Evolutionary conservation across 1,140 invertebrate species (phyloP).

Genomic region (Penaeus japonicus): DNA sequence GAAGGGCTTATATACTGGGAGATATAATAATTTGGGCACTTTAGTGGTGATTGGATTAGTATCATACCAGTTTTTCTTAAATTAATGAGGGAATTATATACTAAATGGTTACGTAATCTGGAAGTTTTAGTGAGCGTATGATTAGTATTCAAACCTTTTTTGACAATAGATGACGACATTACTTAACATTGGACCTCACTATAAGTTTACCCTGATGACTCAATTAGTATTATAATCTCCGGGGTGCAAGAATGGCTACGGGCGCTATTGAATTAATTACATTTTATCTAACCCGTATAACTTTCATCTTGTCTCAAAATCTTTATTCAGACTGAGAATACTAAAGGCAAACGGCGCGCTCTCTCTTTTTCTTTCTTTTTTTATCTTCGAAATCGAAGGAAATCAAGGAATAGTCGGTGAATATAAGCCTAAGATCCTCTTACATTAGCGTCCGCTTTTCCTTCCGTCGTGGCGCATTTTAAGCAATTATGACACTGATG

Average conservation of each 20-base stretch:
- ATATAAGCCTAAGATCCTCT: too few relatives aligned
- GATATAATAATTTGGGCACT: slow-evolving; percentile 33
- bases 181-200: slow-evolving; percentile 37
- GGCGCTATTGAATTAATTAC: slow-evolving; percentile 48
- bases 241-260: slow-evolving; percentile 31
- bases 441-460: too few relatives aligned
- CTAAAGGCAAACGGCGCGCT: background rate
- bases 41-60: slow-evolving; percentile 50
- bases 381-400: too few relatives aligned
- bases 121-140: slow-evolving; percentile 39
- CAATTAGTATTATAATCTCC: slow-evolving; percentile 53
- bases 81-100: slow-evolving; percentile 33
- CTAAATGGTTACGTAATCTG: slow-evolving; percentile 22
- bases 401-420: too few relatives aligned
- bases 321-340: background rate
- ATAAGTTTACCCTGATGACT: slow-evolving; percentile 32
- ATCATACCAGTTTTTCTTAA: slow-evolving; percentile 26
- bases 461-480: too few relatives aligned
- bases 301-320: slow-evolving; percentile 22
- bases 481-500: too few relatives aligned
- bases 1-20: slow-evolving; percentile 13
- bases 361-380: background rate
- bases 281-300: slow-evolving; percentile 36
- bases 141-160: slow-evolving; percentile 43
- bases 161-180: slow-evolving; percentile 17